A percentile compares a stretch with the other conserved stretches of the same genome.
phyloP scores from a whole-genome alignment of 1,140 invertebrate genomes.

The Calephelis virginiensis region DNA sequence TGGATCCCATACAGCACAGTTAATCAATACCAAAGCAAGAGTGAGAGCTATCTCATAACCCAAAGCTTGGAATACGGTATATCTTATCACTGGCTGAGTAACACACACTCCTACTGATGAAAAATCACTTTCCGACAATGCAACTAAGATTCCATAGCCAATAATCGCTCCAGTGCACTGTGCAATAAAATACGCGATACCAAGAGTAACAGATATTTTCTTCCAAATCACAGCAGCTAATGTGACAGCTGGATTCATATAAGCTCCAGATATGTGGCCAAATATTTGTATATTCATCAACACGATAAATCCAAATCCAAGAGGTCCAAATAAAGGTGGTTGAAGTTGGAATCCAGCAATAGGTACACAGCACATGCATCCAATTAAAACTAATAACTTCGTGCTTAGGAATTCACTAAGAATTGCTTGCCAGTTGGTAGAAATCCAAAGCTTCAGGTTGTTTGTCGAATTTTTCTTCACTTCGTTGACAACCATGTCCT shows the following conservation, averaged over 20 bases:
- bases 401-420: slow-evolving; percentile 53
- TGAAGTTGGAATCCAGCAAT: slow-evolving; percentile 34
- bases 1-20: slow-evolving; percentile 82
- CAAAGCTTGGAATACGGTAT: slow-evolving; percentile 57
- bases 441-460: slow-evolving; percentile 23
- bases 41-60: slow-evolving; percentile 80
- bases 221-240: slow-evolving; percentile 80
- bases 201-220: slow-evolving; percentile 79
- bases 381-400: slow-evolving; percentile 47
- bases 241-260: slow-evolving; percentile 89
- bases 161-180: slow-evolving; percentile 85
- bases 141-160: slow-evolving; percentile 84
- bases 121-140: slow-evolving; percentile 73
- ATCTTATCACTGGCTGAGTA: slow-evolving; percentile 76
- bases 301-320: slow-evolving; percentile 61
- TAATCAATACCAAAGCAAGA: slow-evolving; percentile 82
- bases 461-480: slow-evolving; percentile 18
- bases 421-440: slow-evolving; percentile 41
- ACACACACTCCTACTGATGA: slow-evolving; percentile 77
- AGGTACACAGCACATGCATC: slow-evolving; percentile 59
- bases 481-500: slow-evolving; percentile 26
- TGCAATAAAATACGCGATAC: slow-evolving; percentile 83
- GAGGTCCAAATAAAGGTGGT: slow-evolving; percentile 41
- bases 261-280: slow-evolving; percentile 84
- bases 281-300: slow-evolving; percentile 80